Evolutionary conservation across 2,113 vertebrate genomes (phyloP).

Genomic region (Charina bottae): DNA sequence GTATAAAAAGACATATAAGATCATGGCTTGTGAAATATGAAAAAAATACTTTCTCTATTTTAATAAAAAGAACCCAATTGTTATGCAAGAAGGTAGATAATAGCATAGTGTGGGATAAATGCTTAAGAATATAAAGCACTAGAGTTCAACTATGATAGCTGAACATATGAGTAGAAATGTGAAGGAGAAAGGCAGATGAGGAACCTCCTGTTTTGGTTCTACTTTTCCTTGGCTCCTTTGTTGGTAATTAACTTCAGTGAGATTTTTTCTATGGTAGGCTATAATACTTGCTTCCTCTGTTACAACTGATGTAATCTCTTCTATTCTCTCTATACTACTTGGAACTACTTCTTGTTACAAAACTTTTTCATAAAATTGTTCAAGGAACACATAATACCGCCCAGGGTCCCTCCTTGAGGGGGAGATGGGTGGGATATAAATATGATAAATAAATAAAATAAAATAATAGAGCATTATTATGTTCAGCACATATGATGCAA

Average conservation of each 20-base stretch:
- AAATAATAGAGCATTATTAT: background rate
- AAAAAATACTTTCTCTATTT: background rate
- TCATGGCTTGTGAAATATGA: background rate
- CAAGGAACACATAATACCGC: no score
- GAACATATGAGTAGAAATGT: background rate
- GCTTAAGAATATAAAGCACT: background rate
- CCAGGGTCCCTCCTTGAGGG: no score
- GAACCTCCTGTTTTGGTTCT: background rate
- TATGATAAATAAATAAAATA: no score
- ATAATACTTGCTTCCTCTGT: background rate
- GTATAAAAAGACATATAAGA: background rate
- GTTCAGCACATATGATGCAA: background rate
- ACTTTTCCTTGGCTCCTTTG: no score
- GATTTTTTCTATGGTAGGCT: background rate
- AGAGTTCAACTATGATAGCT: background rate
- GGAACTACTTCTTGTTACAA: background rate
- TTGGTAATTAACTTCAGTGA: background rate
- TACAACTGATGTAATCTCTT: background rate
- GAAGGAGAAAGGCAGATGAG: background rate
- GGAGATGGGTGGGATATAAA: no score
- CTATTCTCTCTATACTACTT: background rate
- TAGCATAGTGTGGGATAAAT: background rate
- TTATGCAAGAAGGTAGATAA: background rate
- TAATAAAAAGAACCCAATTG: background rate
- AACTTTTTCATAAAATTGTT: background rate